phyloP scores from a whole-genome alignment of 2,113 vertebrate species.

The Accipiter virgatus region DNA sequence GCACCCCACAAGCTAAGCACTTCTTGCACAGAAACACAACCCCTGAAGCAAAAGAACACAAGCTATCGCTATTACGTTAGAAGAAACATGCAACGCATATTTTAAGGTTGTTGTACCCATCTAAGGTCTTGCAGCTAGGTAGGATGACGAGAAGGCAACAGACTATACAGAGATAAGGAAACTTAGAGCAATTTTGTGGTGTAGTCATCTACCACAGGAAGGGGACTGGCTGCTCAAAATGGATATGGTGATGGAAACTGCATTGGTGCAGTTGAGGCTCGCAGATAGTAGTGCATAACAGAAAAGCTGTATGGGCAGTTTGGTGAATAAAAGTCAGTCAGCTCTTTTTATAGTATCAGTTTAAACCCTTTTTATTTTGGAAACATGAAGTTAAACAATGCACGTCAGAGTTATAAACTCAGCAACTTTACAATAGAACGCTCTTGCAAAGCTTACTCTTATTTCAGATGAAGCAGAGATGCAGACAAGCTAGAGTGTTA shows the following conservation, averaged over 20 bases:
- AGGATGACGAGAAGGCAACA: not conserved
- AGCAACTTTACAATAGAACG: slow-evolving; percentile 34
- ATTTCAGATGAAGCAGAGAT: not conserved
- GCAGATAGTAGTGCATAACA: not conserved
- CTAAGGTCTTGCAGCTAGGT: not conserved
- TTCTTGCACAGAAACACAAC: not conserved
- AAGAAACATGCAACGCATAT: not conserved
- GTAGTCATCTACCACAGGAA: not conserved
- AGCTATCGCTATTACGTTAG: not conserved
- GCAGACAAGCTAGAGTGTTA: not conserved
- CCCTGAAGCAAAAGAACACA: not conserved
- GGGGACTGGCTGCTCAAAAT: not conserved
- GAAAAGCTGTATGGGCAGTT: slow-evolving; percentile 59
- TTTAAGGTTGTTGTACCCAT: not conserved
- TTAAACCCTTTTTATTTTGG: slow-evolving; percentile 62
- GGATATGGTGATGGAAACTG: not conserved
- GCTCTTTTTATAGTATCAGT: slow-evolving; percentile 40
- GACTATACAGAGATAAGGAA: not conserved
- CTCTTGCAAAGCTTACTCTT: slow-evolving; percentile 41
- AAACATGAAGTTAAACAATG: slow-evolving; percentile 54
- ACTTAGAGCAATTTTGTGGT: not conserved
- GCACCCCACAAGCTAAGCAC: not conserved
- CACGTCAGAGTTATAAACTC: slow-evolving; percentile 47
- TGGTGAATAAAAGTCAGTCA: slow-evolving; percentile 23
- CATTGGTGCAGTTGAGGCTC: not conserved